Base-by-base conservation (phyloP, 2,888 invertebrate species). In the Spilarctia lutea region DNA sequence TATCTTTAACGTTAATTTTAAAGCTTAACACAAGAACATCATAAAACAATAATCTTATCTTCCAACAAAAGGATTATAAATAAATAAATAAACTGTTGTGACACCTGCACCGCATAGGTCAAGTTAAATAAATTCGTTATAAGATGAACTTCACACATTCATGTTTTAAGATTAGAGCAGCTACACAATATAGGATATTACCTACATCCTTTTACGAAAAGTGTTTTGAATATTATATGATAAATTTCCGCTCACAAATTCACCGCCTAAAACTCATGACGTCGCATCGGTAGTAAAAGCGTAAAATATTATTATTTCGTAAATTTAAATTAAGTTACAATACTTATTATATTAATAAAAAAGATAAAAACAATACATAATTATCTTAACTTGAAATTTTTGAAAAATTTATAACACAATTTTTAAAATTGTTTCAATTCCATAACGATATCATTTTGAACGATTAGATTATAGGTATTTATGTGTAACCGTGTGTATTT, bases 161-260 rank as follows among this genome's bases (percentile, higher is more conserved):
- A 56, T 56, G n/a, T n/a, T 56, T 11, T 56, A 56, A 56, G n/a
- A 56, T 56, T 56, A 56, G n/a, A 56, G n/a, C 24, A 56, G 10
- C 10, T 56, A 56, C n/a, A 56, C n/a, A n/a, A 24, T 56, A 56
- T 24, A 48, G 48, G 24, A 56, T 56, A 56, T 56, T 56, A 56
- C 52, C 52, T n/a, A n/a, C n/a, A 56, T 24, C 52, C 52, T 56
- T 56, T 56, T 56, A 56, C 52, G 52, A n/a, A 56, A 56, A 56
- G 52, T 56, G n/a, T 56, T 56, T n/a, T 56, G 52, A 24, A 56
- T 56, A n/a, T 56, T 56, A 56, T n/a, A 56, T 56, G 52, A 56
- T 56, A 56, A 56, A 24, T n/a, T 56, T 56, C 52, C 24, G 24
- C 52, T 24, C 52, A n/a, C 24, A 56, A 56, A 56, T 56, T 56